Conservation (phyloP, 2,797 vertebrate genomes). For the Heteromormyrus szaboi region DNA sequence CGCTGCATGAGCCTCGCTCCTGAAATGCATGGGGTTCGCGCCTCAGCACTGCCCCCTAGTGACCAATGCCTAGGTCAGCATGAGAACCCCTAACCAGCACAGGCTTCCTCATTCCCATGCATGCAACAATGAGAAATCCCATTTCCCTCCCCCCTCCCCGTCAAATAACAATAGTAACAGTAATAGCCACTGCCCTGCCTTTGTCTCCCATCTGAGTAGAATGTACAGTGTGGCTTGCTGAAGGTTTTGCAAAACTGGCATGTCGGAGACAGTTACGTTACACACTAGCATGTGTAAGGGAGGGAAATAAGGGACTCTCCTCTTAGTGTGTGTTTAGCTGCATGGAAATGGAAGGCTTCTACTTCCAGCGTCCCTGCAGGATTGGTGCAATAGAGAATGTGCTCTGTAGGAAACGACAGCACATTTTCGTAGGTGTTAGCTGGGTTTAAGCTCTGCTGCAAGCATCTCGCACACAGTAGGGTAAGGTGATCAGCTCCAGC, state of each 20-base stretch:
- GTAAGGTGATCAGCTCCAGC: not conserved
- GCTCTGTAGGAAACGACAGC: not conserved
- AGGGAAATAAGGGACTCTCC: not conserved
- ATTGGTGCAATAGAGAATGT: not conserved
- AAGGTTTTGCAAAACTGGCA: not conserved
- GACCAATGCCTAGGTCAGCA: constrained; percentile 6
- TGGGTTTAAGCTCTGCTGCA: not conserved
- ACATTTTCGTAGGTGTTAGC: not conserved
- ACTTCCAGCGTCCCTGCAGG: not conserved
- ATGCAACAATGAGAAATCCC: constrained; percentile 9
- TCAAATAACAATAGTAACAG: not conserved
- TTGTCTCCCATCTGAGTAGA: not conserved
- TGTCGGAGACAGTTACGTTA: not conserved
- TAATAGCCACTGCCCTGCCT: not conserved
- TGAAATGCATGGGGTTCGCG: not conserved
- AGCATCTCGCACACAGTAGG: not conserved
- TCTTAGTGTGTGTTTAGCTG: not conserved
- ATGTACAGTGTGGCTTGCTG: not conserved
- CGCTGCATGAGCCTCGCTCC: not conserved
- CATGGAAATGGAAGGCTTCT: not conserved
- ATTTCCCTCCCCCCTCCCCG: not conserved
- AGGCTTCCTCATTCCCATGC: constrained; percentile 7
- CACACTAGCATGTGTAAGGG: not conserved
- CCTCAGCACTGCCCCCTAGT: not conserved
- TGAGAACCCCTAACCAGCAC: constrained; percentile 9